A percentile compares a stretch with the other conserved stretches of the same genome.
Evolutionary conservation across 2,888 invertebrate genomes (phyloP).

Genomic region (Caradrina kadenii): DNA sequence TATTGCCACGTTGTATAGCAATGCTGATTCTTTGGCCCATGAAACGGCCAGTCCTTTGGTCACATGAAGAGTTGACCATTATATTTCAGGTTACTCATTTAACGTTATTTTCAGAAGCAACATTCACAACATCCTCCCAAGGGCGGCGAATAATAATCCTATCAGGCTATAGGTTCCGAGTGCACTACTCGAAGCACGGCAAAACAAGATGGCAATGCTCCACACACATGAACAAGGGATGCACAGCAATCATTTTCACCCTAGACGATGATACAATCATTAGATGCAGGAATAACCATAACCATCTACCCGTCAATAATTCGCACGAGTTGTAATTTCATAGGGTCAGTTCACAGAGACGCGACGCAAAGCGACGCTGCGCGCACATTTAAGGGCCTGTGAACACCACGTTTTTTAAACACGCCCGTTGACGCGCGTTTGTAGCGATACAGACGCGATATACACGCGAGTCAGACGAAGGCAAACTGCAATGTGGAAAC

Average conservation of each 20-base stretch:
- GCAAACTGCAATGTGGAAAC: too few relatives aligned
- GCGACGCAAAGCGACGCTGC: too few relatives aligned
- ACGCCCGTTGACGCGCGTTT: too few relatives aligned
- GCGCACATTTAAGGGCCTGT: too few relatives aligned
- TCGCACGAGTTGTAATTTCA: background rate
- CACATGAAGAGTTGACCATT: background rate
- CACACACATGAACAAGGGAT: constrained; percentile 66
- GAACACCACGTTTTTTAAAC: too few relatives aligned
- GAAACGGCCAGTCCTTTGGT: too few relatives aligned
- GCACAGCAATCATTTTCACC: constrained; percentile 67
- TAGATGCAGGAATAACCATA: constrained; percentile 64
- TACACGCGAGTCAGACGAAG: too few relatives aligned
- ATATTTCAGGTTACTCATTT: background rate
- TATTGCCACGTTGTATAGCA: too few relatives aligned
- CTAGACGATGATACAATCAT: constrained; percentile 63
- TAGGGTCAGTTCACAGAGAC: too few relatives aligned
- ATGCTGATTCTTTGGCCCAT: too few relatives aligned
- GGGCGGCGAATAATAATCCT: constrained; percentile 23
- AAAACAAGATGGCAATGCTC: constrained; percentile 70
- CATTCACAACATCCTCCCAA: constrained; percentile 22
- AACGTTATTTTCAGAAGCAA: constrained; percentile 21
- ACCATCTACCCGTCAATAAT: constrained; percentile 38
- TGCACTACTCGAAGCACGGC: constrained; percentile 60
- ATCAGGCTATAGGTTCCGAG: constrained; percentile 68
- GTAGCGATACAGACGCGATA: too few relatives aligned